These are phyloP conservation scores for Noctua fimbriata DNA, from an alignment of 2,888 invertebrate species.

Conservation along the genomic window DNA sequence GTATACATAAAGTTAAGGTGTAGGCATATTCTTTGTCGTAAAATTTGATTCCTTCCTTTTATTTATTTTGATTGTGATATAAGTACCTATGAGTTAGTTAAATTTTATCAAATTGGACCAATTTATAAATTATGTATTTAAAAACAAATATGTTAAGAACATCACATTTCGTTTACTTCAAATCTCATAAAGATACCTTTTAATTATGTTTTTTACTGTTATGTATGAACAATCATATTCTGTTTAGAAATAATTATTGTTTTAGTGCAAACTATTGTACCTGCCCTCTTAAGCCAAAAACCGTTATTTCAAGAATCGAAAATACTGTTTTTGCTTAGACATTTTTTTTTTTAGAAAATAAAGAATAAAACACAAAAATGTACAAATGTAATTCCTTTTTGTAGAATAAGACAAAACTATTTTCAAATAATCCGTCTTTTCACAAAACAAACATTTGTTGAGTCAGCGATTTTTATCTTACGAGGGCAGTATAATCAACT, in stretches of 20 bases:
- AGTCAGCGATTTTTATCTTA: background rate
- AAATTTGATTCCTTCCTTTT: constrained; percentile 32
- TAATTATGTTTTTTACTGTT: constrained; percentile 21
- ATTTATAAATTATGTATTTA: constrained; percentile 43
- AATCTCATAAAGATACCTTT: constrained; percentile 20
- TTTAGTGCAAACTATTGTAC: constrained; percentile 48
- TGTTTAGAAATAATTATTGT: constrained; percentile 34
- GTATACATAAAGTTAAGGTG: constrained; percentile 10
- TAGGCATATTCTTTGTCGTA: constrained; percentile 33
- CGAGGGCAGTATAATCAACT: constrained; percentile 17
- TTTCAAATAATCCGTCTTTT: background rate
- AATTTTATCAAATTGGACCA: constrained; percentile 58
- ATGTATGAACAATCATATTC: constrained; percentile 18
- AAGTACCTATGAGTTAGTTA: constrained; percentile 37
- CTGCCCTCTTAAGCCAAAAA: background rate
- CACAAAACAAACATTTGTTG: background rate
- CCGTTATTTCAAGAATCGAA: background rate
- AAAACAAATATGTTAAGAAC: constrained; percentile 19
- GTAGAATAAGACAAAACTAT: background rate
- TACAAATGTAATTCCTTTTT: background rate
- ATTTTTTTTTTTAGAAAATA: background rate
- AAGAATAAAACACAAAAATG: background rate
- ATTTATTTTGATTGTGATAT: constrained; percentile 55
- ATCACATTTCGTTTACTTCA: constrained; percentile 19
- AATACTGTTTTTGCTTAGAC: background rate